Conservation (phyloP, 1,140 invertebrate species). For the Coptotermes formosanus region DNA sequence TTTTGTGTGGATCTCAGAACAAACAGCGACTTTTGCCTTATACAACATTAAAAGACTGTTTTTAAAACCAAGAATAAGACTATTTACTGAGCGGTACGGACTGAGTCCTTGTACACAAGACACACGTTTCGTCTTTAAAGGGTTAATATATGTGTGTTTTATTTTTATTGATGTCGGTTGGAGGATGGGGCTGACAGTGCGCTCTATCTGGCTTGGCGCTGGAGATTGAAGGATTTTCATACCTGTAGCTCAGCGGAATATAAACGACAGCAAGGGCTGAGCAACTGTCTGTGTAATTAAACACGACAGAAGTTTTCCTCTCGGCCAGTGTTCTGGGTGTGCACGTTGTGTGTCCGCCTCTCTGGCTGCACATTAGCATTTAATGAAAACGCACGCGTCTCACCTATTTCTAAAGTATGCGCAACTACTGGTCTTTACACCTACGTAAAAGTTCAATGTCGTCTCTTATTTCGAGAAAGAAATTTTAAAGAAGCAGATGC, state of each 20-base stretch:
- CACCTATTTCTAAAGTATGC: background rate
- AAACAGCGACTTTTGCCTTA: too few relatives aligned
- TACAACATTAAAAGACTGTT: too few relatives aligned
- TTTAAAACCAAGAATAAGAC: too few relatives aligned
- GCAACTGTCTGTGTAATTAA: background rate
- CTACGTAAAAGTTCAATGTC: background rate
- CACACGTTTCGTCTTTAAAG: too few relatives aligned
- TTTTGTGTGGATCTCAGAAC: too few relatives aligned
- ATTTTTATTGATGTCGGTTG: too few relatives aligned
- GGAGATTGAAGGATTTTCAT: background rate
- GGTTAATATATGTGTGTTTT: too few relatives aligned
- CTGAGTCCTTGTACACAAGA: too few relatives aligned
- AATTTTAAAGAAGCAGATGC: too few relatives aligned
- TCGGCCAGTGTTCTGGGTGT: background rate
- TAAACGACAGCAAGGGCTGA: background rate
- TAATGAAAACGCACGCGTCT: background rate
- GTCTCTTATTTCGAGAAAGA: background rate
- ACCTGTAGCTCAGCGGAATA: background rate
- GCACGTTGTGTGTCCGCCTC: background rate
- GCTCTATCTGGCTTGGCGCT: background rate
- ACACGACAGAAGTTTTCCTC: background rate
- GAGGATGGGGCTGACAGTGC: too few relatives aligned
- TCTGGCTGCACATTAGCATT: background rate
- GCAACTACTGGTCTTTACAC: background rate
- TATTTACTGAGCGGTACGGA: too few relatives aligned